Evolutionary conservation across 2,797 vertebrate genomes (phyloP).

Genomic region (Melanotaenia boesemani): DNA sequence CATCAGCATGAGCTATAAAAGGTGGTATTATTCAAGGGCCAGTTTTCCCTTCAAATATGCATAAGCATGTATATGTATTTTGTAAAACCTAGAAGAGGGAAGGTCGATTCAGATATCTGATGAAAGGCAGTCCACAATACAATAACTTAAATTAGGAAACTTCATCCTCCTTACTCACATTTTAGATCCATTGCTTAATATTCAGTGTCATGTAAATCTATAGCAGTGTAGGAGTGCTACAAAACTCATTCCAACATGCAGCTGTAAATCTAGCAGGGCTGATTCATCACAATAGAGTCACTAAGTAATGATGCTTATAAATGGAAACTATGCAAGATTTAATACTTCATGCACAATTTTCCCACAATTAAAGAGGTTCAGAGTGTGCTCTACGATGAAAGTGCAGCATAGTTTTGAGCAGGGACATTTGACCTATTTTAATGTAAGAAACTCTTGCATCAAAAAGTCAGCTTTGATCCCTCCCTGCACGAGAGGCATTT

Average conservation of each 20-base stretch:
- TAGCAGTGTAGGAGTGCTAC: conserved; percentile 6
- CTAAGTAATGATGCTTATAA: conserved; percentile 35
- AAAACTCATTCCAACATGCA: conserved; percentile 25
- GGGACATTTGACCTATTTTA: conserved; percentile 15
- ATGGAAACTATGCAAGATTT: conserved; percentile 9
- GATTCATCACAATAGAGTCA: conserved; percentile 31
- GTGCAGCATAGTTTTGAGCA: not conserved
- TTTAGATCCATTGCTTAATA: conserved; percentile 23
- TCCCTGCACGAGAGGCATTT: conserved; percentile 23
- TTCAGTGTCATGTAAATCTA: conserved; percentile 5
- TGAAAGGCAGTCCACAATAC: conserved; percentile 2
- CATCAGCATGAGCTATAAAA: not conserved
- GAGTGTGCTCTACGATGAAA: not conserved
- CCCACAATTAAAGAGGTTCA: conserved; percentile 16
- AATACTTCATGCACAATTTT: conserved; percentile 30
- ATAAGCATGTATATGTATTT: not conserved
- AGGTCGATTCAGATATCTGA: conserved; percentile 7
- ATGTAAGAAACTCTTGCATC: not conserved
- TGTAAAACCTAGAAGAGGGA: conserved; percentile 8
- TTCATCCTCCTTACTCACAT: conserved; percentile 5
- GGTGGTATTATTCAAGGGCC: not conserved
- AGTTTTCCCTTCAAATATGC: not conserved
- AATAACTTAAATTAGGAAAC: conserved; percentile 10
- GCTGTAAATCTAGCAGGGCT: conserved; percentile 6
- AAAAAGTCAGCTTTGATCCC: conserved; percentile 29